phyloP scores from a whole-genome alignment of 2,113 vertebrate species.

The Aplodontia rufa region DNA sequence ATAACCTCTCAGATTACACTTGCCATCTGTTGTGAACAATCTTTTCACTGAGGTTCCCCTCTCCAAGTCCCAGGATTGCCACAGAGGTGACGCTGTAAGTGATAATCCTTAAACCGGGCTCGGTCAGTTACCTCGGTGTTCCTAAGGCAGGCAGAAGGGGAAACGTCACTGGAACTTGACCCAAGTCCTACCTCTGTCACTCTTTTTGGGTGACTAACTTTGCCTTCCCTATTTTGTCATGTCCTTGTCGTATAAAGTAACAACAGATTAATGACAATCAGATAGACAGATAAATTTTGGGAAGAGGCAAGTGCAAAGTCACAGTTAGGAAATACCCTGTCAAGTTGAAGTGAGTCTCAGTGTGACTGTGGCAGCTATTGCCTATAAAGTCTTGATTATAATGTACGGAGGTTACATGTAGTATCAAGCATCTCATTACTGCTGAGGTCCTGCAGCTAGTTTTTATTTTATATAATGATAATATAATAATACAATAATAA shows the following conservation, averaged over 20 bases:
- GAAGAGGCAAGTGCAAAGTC: background rate
- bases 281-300: background rate
- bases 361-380: background rate
- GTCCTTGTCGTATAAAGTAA: background rate
- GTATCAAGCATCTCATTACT: background rate
- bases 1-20: slow-evolving; percentile 2
- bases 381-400: background rate
- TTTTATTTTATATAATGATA: background rate
- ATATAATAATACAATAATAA: background rate
- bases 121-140: background rate
- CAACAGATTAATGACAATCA: background rate
- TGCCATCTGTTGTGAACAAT: background rate
- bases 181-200: background rate
- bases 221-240: background rate
- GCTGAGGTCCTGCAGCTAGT: background rate
- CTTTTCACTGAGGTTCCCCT: background rate
- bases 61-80: background rate
- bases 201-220: background rate
- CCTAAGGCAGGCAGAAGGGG: background rate
- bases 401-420: background rate
- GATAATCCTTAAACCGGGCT: background rate
- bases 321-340: background rate
- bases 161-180: background rate
- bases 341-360: background rate
- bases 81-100: background rate